Percentiles rank a stretch among this genome's conserved stretches.
phyloP scores from a whole-genome alignment of 2,888 invertebrate species.

The Leptopilina syphax region DNA sequence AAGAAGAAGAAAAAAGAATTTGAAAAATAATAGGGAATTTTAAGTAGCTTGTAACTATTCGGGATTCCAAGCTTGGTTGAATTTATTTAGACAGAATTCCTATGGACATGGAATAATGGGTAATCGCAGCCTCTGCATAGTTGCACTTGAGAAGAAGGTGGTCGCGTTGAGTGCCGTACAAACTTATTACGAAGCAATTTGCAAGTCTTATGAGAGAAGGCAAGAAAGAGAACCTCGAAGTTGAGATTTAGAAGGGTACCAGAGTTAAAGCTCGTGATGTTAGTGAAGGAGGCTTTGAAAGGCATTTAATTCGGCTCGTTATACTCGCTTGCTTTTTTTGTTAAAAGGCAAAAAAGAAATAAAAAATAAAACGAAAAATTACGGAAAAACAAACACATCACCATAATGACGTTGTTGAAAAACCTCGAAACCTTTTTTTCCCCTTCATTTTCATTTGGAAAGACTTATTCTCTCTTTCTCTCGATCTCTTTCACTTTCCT shows the following conservation, averaged over 20 bases:
- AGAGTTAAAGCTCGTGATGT: conserved; percentile 42
- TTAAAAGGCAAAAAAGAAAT: conserved; percentile 3
- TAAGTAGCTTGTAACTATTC: neutral
- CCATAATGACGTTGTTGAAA: neutral
- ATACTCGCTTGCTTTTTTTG: conserved; percentile 17
- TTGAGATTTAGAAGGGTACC: conserved; percentile 41
- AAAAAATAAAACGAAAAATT: conserved; percentile 8
- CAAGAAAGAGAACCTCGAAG: conserved; percentile 43
- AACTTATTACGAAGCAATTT: conserved; percentile 68
- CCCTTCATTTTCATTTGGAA: neutral
- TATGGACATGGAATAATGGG: conserved; percentile 25
- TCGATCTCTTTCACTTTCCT: neutral
- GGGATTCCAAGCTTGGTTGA: neutral
- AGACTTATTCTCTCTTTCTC: neutral
- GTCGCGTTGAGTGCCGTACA: conserved; percentile 54
- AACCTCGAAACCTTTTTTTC: neutral
- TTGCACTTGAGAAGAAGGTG: conserved; percentile 35
- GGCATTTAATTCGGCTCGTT: conserved; percentile 58
- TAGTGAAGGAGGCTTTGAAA: conserved; percentile 52
- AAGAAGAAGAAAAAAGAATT: too few species aligned
- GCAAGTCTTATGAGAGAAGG: conserved; percentile 63
- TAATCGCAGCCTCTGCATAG: conserved; percentile 19
- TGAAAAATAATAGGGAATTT: neutral
- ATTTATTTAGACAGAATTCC: conserved; percentile 28
- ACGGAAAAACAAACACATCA: neutral